Percentiles rank a stretch among this genome's conserved stretches.
Conservation (phyloP, 2,113 vertebrate genomes). For the Caranx ignobilis region DNA sequence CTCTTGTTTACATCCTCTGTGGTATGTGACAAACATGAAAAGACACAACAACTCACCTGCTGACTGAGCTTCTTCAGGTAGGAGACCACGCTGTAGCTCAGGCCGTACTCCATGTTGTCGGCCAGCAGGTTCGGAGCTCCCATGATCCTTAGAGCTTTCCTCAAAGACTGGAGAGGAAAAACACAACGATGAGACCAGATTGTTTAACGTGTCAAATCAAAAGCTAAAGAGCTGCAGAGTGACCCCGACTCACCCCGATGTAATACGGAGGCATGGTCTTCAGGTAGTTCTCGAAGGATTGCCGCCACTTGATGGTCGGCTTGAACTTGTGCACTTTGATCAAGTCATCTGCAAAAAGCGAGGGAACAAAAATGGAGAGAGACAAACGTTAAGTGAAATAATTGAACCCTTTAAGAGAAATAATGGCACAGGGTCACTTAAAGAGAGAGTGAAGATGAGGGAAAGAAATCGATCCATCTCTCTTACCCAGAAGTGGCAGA, state of each 20-base stretch:
- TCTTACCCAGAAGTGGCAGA: constrained; percentile 93
- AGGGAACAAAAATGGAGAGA: background rate
- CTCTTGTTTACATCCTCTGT: too few relatives aligned
- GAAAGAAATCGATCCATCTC: background rate
- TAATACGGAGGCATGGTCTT: constrained; percentile 99
- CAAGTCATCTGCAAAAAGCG: constrained; percentile 89
- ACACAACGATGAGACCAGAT: background rate
- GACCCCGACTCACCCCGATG: constrained; percentile 88
- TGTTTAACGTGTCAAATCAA: background rate
- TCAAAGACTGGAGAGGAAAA: constrained; percentile 86
- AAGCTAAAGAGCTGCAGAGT: background rate
- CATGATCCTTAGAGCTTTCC: constrained; percentile 98
- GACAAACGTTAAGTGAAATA: background rate
- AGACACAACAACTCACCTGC: constrained; percentile 84
- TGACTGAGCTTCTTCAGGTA: constrained; percentile 99
- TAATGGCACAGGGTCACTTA: background rate
- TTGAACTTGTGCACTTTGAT: constrained; percentile 99
- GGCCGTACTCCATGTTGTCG: constrained; percentile 96
- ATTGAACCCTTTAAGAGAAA: background rate
- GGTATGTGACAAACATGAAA: background rate
- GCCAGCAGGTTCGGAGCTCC: constrained; percentile 96
- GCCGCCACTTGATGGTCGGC: constrained; percentile 95
- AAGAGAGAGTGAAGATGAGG: background rate
- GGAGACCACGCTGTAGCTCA: constrained; percentile 98
- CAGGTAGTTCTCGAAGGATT: constrained; percentile 97